Evolutionary conservation across 2,113 vertebrate genomes (phyloP).

Genomic region (Physeter macrocephalus): DNA sequence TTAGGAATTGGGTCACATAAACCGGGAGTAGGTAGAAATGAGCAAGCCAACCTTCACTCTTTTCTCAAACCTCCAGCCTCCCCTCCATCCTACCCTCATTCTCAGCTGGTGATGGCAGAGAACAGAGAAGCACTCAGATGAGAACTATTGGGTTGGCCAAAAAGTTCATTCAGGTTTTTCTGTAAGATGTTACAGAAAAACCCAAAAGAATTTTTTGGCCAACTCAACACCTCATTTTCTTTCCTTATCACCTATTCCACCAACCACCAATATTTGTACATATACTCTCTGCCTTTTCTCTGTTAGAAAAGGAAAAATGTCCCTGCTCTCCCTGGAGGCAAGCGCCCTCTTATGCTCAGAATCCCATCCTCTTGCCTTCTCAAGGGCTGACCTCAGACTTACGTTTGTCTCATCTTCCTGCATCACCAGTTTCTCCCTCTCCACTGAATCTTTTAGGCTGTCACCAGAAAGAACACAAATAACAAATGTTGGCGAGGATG

Average conservation of each 20-base stretch:
- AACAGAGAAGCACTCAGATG: background rate
- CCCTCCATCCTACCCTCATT: background rate
- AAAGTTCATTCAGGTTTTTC: too few relatives aligned
- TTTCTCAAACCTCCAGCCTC: background rate
- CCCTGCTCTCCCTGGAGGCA: background rate
- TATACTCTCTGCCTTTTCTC: background rate
- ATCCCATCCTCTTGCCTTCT: background rate
- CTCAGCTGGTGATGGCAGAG: background rate
- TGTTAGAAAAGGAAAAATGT: background rate
- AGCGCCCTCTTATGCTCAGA: background rate
- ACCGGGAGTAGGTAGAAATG: background rate
- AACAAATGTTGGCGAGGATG: too few relatives aligned
- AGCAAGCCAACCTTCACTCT: background rate
- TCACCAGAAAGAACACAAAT: too few relatives aligned
- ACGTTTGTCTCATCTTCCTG: background rate
- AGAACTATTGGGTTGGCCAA: background rate
- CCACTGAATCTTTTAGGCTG: background rate
- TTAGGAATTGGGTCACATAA: background rate
- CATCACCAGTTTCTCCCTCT: background rate
- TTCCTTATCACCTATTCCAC: background rate
- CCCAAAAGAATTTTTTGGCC: too few relatives aligned
- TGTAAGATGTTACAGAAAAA: too few relatives aligned
- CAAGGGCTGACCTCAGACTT: background rate
- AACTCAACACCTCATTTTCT: background rate
- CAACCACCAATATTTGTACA: background rate